phyloP scores from a whole-genome alignment of 2,888 invertebrate species.

The Temnothorax rugatulus region DNA sequence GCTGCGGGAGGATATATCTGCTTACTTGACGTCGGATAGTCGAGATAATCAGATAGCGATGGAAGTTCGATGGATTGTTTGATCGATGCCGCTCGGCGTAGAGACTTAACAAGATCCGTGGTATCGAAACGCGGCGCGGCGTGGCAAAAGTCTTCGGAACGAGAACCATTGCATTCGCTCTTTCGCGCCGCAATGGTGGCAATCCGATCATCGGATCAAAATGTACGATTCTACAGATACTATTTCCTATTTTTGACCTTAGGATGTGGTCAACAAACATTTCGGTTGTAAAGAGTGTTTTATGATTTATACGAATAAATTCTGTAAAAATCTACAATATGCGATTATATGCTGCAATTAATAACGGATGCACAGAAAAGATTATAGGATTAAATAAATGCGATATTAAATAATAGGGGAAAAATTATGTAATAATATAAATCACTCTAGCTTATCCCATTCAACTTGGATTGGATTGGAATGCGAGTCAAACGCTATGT shows the following conservation, averaged over 20 bases:
- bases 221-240: neutral
- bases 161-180: conserved; percentile 26
- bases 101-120: conserved; percentile 52
- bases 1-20: conserved; percentile 53
- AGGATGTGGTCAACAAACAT: neutral
- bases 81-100: conserved; percentile 50
- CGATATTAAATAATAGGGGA: neutral
- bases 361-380: too few relatives aligned
- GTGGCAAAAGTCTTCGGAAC: neutral
- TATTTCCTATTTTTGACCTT: neutral
- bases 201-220: conserved; percentile 24
- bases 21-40: conserved; percentile 54
- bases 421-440: conserved; percentile 13
- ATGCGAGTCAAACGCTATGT: neutral
- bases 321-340: neutral
- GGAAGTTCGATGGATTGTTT: conserved; percentile 61
- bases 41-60: conserved; percentile 62
- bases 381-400: neutral
- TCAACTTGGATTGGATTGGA: neutral
- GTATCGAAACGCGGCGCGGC: conserved; percentile 23
- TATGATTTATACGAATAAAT: neutral
- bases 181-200: neutral
- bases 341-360: neutral
- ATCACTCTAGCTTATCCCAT: neutral
- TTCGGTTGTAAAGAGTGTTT: conserved; percentile 2